These are phyloP conservation scores for Camarhynchus parvulus DNA, from an alignment of 2,113 vertebrate genomes.

Conservation along the genomic window DNA sequence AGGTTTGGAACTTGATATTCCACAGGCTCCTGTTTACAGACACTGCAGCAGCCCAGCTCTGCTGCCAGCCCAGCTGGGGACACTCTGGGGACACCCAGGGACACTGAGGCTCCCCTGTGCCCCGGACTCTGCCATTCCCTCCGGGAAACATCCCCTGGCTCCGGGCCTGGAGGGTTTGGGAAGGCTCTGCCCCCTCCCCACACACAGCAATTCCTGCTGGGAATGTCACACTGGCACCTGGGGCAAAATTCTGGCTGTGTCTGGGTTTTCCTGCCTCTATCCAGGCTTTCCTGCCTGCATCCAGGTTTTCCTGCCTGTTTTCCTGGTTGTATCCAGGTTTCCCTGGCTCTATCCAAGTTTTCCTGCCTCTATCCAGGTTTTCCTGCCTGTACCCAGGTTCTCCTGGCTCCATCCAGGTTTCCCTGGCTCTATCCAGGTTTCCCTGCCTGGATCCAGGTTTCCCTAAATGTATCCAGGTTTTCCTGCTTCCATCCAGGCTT, in stretches of 20 bases:
- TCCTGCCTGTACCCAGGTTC: rapidly evolving
- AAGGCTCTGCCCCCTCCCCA: background rate
- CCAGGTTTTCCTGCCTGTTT: too few relatives aligned
- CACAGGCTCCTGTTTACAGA: background rate
- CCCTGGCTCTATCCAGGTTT: rapidly evolving
- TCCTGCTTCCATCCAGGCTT: too few relatives aligned
- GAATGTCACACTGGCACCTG: background rate
- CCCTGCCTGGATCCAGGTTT: rapidly evolving
- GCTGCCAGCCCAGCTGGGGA: background rate
- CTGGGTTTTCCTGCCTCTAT: too few relatives aligned
- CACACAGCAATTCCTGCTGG: background rate
- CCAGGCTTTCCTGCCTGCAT: rapidly evolving
- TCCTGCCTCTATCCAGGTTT: too few relatives aligned
- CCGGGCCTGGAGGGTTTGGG: background rate
- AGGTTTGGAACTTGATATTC: background rate
- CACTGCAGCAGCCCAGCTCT: too few relatives aligned
- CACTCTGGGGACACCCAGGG: background rate
- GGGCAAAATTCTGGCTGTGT: background rate
- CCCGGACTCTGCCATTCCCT: background rate
- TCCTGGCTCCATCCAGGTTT: rapidly evolving
- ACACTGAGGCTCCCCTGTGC: background rate
- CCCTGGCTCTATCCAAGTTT: too few relatives aligned
- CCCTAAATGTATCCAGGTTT: rapidly evolving
- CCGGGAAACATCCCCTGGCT: background rate
- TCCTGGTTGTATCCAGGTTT: too few relatives aligned